phyloP scores from a whole-genome alignment of 1,140 invertebrate genomes.

The Drepana arcuata region DNA sequence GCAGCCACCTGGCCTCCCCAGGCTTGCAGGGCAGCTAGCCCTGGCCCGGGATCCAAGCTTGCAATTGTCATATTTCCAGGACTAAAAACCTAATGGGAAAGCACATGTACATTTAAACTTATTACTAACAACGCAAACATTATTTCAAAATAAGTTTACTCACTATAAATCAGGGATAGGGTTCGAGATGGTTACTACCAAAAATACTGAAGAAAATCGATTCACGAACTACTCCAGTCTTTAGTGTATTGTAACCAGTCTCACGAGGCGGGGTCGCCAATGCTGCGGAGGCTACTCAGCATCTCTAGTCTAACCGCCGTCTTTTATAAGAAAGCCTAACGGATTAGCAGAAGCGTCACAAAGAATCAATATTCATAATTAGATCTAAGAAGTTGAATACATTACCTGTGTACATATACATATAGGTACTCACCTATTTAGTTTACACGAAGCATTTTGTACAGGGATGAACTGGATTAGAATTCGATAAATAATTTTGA shows the following conservation, averaged over 20 bases:
- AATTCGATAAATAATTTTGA: neutral
- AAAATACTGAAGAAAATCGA: conserved; percentile 73
- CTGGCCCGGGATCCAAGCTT: conserved; percentile 52
- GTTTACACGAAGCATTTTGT: no score
- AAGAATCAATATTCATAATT: conserved; percentile 68
- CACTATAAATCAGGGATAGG: conserved; percentile 24
- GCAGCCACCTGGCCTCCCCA: conserved; percentile 63
- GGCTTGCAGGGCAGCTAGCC: conserved; percentile 52
- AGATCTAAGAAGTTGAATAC: conserved; percentile 52
- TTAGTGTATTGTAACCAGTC: conserved; percentile 59
- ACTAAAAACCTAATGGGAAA: conserved; percentile 1
- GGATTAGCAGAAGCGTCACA: conserved; percentile 45
- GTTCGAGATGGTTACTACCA: conserved; percentile 60
- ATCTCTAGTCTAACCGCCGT: conserved; percentile 7
- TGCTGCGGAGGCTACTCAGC: conserved; percentile 64
- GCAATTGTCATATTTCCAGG: conserved; percentile 44
- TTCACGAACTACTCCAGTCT: conserved; percentile 72
- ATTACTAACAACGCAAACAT: neutral
- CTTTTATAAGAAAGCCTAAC: conserved; percentile 51
- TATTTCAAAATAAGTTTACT: neutral
- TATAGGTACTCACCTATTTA: no score
- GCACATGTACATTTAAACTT: conserved; percentile 1
- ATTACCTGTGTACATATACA: conserved; percentile 32
- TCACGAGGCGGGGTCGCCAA: conserved; percentile 41
- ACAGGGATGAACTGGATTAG: conserved; percentile 18